These are phyloP conservation scores for Columba guinea DNA, from an alignment of 2,797 vertebrate genomes.

Conservation along the genomic window DNA sequence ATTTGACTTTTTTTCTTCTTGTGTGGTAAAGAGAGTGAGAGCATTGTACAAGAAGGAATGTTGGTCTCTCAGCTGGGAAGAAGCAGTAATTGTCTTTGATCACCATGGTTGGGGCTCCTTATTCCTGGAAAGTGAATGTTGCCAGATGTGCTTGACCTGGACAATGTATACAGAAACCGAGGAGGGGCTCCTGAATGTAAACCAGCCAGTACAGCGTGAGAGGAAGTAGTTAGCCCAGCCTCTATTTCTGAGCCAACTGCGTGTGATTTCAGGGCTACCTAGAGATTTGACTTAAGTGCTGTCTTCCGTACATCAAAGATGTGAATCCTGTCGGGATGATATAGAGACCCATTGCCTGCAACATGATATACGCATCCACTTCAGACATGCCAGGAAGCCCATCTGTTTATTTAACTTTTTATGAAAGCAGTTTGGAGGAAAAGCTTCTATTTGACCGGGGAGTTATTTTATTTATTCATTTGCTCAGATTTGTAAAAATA, in stretches of 20 bases:
- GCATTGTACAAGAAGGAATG: neutral
- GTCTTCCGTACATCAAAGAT: constrained; percentile 29
- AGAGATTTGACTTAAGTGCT: constrained; percentile 30
- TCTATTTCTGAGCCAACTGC: constrained; percentile 10
- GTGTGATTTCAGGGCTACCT: constrained; percentile 32
- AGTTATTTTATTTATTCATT: neutral
- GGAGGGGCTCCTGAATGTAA: neutral
- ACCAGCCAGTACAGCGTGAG: neutral
- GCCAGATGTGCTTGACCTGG: constrained; percentile 40
- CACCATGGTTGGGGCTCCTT: neutral
- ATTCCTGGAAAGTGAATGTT: neutral
- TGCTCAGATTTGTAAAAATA: neutral
- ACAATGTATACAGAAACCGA: neutral
- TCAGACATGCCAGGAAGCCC: constrained; percentile 32
- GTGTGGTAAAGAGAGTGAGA: neutral
- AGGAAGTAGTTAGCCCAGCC: constrained; percentile 24
- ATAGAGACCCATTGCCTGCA: neutral
- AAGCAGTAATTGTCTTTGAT: constrained; percentile 13
- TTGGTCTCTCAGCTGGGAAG: constrained; percentile 18
- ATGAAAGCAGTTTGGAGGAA: neutral
- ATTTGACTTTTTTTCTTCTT: neutral
- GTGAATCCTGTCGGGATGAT: neutral
- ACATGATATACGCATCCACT: neutral
- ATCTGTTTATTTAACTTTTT: constrained; percentile 32
- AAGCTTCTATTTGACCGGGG: neutral